Base-by-base conservation (phyloP, 2,113 vertebrate genomes). In the Paraplagusia blochii region DNA sequence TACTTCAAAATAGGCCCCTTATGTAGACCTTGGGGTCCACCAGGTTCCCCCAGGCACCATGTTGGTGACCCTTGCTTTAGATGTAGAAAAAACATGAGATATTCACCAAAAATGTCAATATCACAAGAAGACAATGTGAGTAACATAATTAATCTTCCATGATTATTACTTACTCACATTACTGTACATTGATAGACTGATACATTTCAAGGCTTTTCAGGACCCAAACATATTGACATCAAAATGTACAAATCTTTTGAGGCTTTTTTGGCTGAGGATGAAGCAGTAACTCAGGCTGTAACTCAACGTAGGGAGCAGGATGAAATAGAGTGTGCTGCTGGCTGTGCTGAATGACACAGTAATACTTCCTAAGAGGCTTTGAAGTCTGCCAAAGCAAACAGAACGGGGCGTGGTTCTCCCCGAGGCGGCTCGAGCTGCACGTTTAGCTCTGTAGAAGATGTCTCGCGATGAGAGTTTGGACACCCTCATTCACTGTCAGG, bases 361-460 rank as follows among this genome's bases (percentile, higher is more conserved):
- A 81, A 88, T 88, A 82, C 87, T 89, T 88, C 79, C 85, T 83
- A 56, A 73, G 86, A 81, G 65, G 66, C 58, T 65, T n/a, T 13
- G 13, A 11, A 61, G 56, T 64, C 59, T 53, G 81, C 86, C 88
- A 90, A 87, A 60, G 70, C 69, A 82, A 89, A 85, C 82, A 80
- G 58, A 76, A 61, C 42, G 19, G 77, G 58, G 70, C 22, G 83
- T 78, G 81, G 74, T 52, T 47, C 78, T 79, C 73, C 74, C 65
- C 4, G 29, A 71, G 70, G 69, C 76, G 53, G 69, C 76, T 65
- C 53, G 72, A 82, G 80, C 64, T 86, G 84, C 82, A 51, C 46
- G 64, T 80, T 87, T 84, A 85, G 82, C 85, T 77, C 69, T 83
- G 81, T 69, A 59, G 70, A 74, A 54, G 79, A 87, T 78, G 63